phyloP scores from a whole-genome alignment of 2,113 vertebrate species.

The Ptychochromis oligacanthus region DNA sequence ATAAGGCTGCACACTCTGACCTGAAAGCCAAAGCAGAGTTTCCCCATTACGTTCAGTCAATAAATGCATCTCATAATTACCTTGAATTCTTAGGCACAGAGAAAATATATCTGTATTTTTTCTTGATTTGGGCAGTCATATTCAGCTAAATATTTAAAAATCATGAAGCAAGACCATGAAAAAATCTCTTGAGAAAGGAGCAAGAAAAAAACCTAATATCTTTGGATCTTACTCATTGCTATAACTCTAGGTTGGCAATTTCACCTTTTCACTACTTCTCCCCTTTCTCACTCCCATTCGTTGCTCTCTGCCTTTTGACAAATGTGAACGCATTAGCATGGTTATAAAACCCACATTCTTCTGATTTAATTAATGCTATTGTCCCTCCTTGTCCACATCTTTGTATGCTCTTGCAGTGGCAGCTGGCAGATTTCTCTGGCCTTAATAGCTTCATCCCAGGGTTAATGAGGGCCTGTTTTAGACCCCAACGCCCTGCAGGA shows the following conservation, averaged over 20 bases:
- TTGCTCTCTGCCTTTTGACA: background rate
- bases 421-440: constrained; percentile 49
- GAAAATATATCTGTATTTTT: background rate
- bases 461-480: constrained; percentile 73
- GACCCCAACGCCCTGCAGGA: constrained; percentile 60
- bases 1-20: background rate
- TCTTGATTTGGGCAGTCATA: background rate
- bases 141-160: background rate
- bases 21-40: background rate
- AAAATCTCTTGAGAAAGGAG: background rate
- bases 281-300: background rate
- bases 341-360: constrained; percentile 35
- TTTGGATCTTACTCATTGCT: background rate
- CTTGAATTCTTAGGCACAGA: background rate
- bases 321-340: constrained; percentile 6
- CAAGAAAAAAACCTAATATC: background rate
- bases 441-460: constrained; percentile 63
- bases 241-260: background rate
- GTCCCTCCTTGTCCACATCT: constrained; percentile 39
- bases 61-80: background rate
- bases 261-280: background rate
- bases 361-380: constrained; percentile 57
- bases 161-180: background rate
- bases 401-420: constrained; percentile 47
- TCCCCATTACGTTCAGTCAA: background rate